Evolutionary conservation across 2,113 vertebrate genomes (phyloP).

Genomic region (Platycercus adscitus): DNA sequence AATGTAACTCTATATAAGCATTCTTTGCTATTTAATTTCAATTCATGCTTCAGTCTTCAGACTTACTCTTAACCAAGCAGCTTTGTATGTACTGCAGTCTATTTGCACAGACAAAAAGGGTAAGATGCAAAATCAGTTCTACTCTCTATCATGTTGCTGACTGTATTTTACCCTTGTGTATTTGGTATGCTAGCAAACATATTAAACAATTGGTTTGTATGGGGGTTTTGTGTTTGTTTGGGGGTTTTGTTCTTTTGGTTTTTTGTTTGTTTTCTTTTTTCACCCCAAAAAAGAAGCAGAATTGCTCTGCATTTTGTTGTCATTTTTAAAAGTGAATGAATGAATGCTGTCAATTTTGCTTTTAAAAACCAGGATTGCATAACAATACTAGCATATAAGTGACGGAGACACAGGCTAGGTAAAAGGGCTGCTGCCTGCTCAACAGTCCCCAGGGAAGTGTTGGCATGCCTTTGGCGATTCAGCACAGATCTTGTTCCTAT

Average conservation of each 20-base stretch:
- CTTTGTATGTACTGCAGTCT: not conserved
- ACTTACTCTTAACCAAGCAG: not conserved
- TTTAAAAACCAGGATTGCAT: not conserved
- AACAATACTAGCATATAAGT: not conserved
- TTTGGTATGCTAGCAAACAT: not conserved
- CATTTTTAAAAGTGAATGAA: not conserved
- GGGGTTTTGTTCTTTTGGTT: fast-evolving
- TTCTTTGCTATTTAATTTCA: not conserved
- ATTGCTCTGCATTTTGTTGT: not conserved
- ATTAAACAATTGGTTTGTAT: not conserved
- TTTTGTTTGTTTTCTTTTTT: not conserved
- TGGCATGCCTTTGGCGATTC: not conserved
- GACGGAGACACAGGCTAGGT: not conserved
- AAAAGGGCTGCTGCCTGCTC: not conserved
- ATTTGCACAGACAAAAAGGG: not conserved
- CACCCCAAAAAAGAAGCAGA: not conserved
- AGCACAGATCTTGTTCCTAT: not conserved
- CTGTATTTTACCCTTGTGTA: not conserved
- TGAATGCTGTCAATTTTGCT: not conserved
- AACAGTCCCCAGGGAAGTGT: not conserved
- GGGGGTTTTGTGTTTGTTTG: not conserved
- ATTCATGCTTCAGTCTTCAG: not conserved
- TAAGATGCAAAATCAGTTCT: not conserved
- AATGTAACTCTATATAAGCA: not conserved
- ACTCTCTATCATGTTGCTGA: not conserved